Evolutionary conservation across 2,888 invertebrate genomes (phyloP).

Genomic region (Prionchulus punctatus): DNA sequence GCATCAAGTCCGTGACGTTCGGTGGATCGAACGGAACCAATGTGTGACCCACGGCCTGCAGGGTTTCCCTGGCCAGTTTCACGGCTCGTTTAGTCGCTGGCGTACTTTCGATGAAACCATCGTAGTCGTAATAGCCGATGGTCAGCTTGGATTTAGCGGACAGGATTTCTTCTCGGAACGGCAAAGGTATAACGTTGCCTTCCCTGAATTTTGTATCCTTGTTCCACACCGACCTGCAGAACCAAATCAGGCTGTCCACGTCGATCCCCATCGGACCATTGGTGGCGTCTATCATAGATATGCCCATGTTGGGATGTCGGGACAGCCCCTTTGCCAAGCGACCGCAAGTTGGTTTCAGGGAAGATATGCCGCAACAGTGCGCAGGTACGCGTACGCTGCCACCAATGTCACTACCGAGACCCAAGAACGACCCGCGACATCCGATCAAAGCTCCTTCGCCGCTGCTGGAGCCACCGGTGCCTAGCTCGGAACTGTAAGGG

Average conservation of each 20-base stretch:
- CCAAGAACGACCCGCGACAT: slow-evolving; percentile 34
- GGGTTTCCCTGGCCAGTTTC: not conserved
- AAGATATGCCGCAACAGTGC: slow-evolving; percentile 33
- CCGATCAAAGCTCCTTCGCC: slow-evolving; percentile 34
- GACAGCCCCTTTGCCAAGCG: no score
- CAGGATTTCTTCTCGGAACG: not conserved
- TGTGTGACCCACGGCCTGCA: not conserved
- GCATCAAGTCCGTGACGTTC: not conserved
- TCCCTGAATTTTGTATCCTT: no score
- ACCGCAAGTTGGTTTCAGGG: slow-evolving; percentile 13
- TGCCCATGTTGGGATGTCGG: slow-evolving; percentile 10
- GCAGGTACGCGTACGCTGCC: slow-evolving; percentile 36
- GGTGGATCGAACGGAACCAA: not conserved
- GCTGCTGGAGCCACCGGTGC: slow-evolving; percentile 35
- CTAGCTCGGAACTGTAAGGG: slow-evolving; percentile 22
- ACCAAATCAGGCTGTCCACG: slow-evolving; percentile 14
- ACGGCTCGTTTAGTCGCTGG: not conserved
- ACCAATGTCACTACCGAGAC: slow-evolving; percentile 35
- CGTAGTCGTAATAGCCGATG: not conserved
- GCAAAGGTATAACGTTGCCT: not conserved
- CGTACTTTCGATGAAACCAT: not conserved
- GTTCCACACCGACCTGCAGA: not conserved
- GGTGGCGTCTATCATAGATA: not conserved
- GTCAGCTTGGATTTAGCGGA: not conserved
- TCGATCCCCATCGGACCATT: slow-evolving; percentile 32